These are phyloP conservation scores for Elephas maximus DNA, from an alignment of 2,113 vertebrate species.

Conservation along the genomic window DNA sequence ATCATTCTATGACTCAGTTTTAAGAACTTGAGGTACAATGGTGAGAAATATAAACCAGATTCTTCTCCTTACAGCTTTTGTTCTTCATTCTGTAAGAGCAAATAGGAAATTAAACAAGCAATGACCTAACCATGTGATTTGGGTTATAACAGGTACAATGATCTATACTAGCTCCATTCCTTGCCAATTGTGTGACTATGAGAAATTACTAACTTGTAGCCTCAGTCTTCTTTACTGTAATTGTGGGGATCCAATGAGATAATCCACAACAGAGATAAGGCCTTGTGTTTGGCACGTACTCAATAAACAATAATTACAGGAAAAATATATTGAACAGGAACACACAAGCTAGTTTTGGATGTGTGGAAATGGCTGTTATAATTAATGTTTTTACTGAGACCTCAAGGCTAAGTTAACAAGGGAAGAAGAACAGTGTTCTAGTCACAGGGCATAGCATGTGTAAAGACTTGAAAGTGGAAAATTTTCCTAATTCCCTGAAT, in stretches of 20 bases:
- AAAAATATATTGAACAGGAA: background rate
- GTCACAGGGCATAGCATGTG: background rate
- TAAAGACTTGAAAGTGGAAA: background rate
- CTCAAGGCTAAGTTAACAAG: background rate
- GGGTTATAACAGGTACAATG: background rate
- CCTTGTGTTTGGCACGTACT: background rate
- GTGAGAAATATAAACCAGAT: background rate
- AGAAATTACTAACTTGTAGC: background rate
- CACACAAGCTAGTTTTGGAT: background rate
- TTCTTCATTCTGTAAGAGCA: slow-evolving; percentile 2
- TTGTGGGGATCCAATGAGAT: background rate
- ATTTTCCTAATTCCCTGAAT: background rate
- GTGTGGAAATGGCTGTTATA: background rate
- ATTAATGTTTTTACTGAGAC: background rate
- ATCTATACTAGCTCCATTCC: background rate
- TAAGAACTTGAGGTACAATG: background rate
- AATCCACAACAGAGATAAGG: rapidly evolving
- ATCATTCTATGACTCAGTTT: background rate
- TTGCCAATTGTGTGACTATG: background rate
- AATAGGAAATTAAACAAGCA: background rate
- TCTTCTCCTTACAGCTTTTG: background rate
- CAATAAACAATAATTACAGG: background rate
- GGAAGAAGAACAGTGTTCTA: background rate
- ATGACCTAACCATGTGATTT: background rate
- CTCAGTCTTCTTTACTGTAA: background rate